Evolutionary conservation across 2,113 vertebrate species (phyloP).

Genomic region (Phalacrocorax pelagicus): DNA sequence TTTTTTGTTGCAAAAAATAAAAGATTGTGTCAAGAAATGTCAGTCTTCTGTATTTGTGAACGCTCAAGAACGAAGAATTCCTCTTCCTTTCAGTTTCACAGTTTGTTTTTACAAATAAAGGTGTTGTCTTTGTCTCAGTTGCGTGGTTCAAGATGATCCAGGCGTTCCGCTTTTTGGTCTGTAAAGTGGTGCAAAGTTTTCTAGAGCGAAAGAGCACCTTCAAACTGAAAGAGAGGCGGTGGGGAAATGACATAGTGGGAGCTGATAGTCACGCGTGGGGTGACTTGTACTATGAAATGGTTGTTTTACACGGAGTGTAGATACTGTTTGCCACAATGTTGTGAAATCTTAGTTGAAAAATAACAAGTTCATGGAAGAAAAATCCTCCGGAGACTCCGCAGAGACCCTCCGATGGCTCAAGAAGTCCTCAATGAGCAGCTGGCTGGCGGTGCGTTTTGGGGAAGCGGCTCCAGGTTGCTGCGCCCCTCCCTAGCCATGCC

Average conservation of each 20-base stretch:
- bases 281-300: neutral
- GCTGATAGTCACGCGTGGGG: fast-evolving
- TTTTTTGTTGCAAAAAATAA: neutral
- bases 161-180: neutral
- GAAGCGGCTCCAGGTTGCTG: neutral
- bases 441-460: neutral
- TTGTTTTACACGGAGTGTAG: neutral
- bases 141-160: neutral
- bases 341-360: neutral
- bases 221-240: fast-evolving
- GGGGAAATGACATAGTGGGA: fast-evolving
- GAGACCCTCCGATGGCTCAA: neutral
- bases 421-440: neutral
- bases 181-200: neutral
- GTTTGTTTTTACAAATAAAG: fast-evolving
- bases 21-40: neutral
- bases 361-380: neutral
- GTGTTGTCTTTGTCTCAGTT: fast-evolving
- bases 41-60: neutral
- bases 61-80: fast-evolving
- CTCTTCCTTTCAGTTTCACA: neutral
- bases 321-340: fast-evolving
- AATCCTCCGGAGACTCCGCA: fast-evolving
- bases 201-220: neutral
- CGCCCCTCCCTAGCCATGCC: neutral